Evolutionary conservation across 2,113 vertebrate species (phyloP).

Genomic region (Bungarus multicinctus): DNA sequence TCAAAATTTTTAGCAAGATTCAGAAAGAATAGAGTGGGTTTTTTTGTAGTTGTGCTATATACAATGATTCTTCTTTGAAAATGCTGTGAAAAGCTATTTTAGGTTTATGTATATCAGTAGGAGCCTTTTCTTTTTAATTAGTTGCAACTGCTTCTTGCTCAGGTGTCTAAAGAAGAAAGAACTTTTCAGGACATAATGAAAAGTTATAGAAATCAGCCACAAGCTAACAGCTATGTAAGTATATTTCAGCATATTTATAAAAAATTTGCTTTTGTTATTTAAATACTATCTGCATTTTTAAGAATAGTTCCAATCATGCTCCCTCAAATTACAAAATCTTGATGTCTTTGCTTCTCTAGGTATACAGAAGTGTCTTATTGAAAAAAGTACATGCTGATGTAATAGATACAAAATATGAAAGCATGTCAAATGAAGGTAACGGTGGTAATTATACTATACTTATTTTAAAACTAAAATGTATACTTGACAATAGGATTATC

Average conservation of each 20-base stretch:
- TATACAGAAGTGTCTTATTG: slow-evolving; percentile 92
- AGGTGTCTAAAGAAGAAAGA: slow-evolving; percentile 94
- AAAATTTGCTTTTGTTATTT: not conserved
- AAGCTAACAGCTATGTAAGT: slow-evolving; percentile 94
- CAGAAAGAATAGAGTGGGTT: not conserved
- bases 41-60: not conserved
- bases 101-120: not conserved
- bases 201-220: slow-evolving; percentile 96
- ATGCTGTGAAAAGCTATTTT: not conserved
- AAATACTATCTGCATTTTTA: not conserved
- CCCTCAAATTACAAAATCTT: not conserved
- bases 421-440: slow-evolving; percentile 65
- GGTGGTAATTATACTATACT: not conserved
- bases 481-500: not conserved
- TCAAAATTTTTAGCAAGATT: not conserved
- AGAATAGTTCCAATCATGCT: not conserved
- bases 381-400: slow-evolving; percentile 61
- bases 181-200: slow-evolving; percentile 98
- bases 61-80: not conserved
- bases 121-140: not conserved
- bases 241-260: not conserved
- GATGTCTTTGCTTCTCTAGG: slow-evolving; percentile 67
- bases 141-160: slow-evolving; percentile 35
- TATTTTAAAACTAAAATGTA: not conserved
- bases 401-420: slow-evolving; percentile 70